Base-by-base conservation (phyloP, 1,140 invertebrate genomes). In the Eriocheir sinensis region DNA sequence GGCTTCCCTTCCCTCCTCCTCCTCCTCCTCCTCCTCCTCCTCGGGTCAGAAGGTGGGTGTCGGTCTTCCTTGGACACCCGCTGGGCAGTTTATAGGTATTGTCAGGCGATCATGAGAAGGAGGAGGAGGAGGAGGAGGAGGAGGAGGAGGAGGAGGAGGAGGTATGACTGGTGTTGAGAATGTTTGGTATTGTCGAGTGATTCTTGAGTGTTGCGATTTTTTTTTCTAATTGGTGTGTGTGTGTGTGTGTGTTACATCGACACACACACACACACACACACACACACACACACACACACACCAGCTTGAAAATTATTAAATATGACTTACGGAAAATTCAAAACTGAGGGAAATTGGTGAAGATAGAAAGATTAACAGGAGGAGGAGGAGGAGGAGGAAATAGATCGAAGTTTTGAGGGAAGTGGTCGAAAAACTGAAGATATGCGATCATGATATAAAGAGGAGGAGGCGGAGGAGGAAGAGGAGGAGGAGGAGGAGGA, bases 201-300 rank as follows among this genome's bases (percentile, higher is more conserved):
- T 15, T 48, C 4, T 8, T 48, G 44, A 48, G 4, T 48, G 44
- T 48, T 48, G 15, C 15, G 44, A 48, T 48, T 48, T 4, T 48
- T 48, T 4, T 48, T 48, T 6, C 44, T 15, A 6, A 21, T 60
- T 8, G 3, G 53, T 60, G 4, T 60, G 53, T 9, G 53, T 60
- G 53, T 8, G 53, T 60, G 53, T 3, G 53, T 9, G 53, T 60
- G 53, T 60, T 12, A 83, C 81, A 83, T n/a, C 15, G 15, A 83
- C 81, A 83, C 81, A 83, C 81, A 83, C 81, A 83, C 36, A 83
- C 81, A 83, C 36, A 83, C 81, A 83, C 81, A 83, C 81, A 83
- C 81, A 83, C 36, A 83, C 81, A 83, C 36, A 83, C 81, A 21
- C 36, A 83, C 81, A 83, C 36, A 21, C 81, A 86, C 40, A 86